These are phyloP conservation scores for Phorcus lineatus DNA, from an alignment of 2,888 invertebrate genomes.

Conservation along the genomic window DNA sequence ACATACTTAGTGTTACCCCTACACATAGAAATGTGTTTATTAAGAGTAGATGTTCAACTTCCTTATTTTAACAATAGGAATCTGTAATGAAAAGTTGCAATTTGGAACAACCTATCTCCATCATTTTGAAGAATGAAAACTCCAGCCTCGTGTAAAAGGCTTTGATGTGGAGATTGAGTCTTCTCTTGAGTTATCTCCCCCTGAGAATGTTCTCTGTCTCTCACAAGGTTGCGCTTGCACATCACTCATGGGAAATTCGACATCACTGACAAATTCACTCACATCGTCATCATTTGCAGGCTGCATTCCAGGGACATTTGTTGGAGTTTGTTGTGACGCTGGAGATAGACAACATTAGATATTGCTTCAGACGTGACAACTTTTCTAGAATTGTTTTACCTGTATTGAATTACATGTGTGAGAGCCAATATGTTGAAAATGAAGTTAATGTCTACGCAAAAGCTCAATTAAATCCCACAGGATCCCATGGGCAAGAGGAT, in stretches of 20 bases:
- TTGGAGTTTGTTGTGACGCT: slow-evolving; percentile 9
- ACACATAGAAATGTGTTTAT: too few species aligned
- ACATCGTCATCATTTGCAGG: slow-evolving; percentile 51
- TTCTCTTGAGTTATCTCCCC: background rate
- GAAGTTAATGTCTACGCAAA: too few species aligned
- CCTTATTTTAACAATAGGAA: too few species aligned
- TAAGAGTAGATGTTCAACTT: too few species aligned
- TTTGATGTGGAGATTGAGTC: background rate
- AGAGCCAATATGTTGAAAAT: too few species aligned
- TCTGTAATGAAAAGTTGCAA: background rate
- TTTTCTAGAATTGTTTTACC: too few species aligned
- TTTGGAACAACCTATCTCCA: background rate
- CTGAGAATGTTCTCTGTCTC: slow-evolving; percentile 23
- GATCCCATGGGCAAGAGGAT: too few species aligned
- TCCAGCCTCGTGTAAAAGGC: slow-evolving; percentile 7
- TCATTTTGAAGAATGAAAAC: slow-evolving; percentile 19
- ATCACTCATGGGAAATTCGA: slow-evolving; percentile 52
- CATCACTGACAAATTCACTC: slow-evolving; percentile 60
- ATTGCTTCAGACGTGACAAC: too few species aligned
- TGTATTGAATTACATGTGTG: too few species aligned
- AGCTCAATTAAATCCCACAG: too few species aligned
- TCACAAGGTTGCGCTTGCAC: slow-evolving; percentile 34
- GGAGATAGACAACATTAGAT: background rate
- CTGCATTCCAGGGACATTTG: slow-evolving; percentile 23
- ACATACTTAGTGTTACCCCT: too few species aligned